Evolutionary conservation across 2,888 invertebrate genomes (phyloP), one percentile per base, ranked within the genome.

Genomic region (Bombylius major): DNA sequence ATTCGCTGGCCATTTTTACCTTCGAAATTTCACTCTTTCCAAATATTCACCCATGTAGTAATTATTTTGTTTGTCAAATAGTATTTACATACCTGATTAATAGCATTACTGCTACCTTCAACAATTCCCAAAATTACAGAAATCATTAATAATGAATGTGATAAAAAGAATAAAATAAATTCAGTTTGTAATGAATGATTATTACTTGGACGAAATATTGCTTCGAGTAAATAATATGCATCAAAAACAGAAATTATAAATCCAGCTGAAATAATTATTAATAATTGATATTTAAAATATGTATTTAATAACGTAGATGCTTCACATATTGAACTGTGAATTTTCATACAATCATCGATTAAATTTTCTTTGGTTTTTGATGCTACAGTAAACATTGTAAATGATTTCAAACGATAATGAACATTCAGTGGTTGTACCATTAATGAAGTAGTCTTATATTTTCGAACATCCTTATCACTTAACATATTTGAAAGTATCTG

Each of bases 231-330:
- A 55, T 75, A 74, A 50, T 75, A 74, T 0, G 73, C 72, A 68
- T 74, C 73, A 33, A 74, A 74, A 12, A 75, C 72, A 47, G 75
- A 72, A 51, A 74, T 74, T 5, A 74, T 60, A 60, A 74, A 74
- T 12, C 72, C 71, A 55, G 73, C 72, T 7, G 71, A 69, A 9
- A 75, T 69, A 53, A 74, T 75, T 9, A 74, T 74, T 48, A 74
- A 56, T 44, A 75, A 62, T 58, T 74, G 75, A 58, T 72, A 70
- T 45, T 73, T 70, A 36, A 74, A 74, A 58, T 75, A 74, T 60
- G 73, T 70, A 62, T 75, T 73, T 5, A 71, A 71, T 14, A 72
- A 69, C 3, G 69, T 66, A 9, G 72, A 71, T 23, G 75, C 71
- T 53, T 74, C 72, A 55, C 73, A 75, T n/a, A 74, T 69, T 51